Evolutionary conservation across 2,797 vertebrate species (phyloP).

Genomic region (Dallia pectoralis): DNA sequence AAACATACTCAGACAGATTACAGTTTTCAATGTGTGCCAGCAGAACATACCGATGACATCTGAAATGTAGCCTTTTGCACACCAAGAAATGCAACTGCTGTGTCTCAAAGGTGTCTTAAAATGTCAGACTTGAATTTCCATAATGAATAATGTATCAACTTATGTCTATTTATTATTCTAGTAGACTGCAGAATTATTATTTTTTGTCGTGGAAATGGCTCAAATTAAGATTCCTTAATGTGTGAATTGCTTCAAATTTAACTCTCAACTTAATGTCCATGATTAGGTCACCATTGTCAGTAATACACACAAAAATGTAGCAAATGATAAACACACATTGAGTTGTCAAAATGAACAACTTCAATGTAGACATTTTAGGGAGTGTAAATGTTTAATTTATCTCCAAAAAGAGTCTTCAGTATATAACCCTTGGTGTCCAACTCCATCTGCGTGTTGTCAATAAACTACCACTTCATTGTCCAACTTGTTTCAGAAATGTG

Average conservation of each 20-base stretch:
- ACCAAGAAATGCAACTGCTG: too few relatives aligned
- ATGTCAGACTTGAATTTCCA: too few relatives aligned
- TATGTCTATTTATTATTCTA: too few relatives aligned
- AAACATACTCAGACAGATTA: conserved; percentile 42
- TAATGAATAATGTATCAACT: too few relatives aligned
- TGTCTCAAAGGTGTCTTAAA: too few relatives aligned
- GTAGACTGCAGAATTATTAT: too few relatives aligned
- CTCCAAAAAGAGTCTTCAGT: neutral
- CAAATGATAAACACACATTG: conserved; percentile 41
- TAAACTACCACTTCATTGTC: neutral
- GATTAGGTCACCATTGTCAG: conserved; percentile 32
- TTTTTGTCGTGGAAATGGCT: too few relatives aligned
- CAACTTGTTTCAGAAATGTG: neutral
- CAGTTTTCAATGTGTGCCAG: conserved; percentile 35
- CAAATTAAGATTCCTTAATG: too few relatives aligned
- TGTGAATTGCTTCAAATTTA: conserved; percentile 23
- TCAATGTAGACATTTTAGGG: conserved; percentile 17
- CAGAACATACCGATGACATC: neutral
- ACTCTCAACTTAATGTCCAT: neutral
- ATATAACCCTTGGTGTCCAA: neutral
- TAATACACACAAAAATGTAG: conserved; percentile 41
- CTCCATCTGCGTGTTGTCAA: neutral
- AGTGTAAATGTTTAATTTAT: conserved; percentile 15
- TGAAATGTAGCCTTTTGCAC: too few relatives aligned
- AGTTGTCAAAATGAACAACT: conserved; percentile 27